Base-by-base conservation (phyloP, 2,797 vertebrate species). In the Sebastes diaconus region DNA sequence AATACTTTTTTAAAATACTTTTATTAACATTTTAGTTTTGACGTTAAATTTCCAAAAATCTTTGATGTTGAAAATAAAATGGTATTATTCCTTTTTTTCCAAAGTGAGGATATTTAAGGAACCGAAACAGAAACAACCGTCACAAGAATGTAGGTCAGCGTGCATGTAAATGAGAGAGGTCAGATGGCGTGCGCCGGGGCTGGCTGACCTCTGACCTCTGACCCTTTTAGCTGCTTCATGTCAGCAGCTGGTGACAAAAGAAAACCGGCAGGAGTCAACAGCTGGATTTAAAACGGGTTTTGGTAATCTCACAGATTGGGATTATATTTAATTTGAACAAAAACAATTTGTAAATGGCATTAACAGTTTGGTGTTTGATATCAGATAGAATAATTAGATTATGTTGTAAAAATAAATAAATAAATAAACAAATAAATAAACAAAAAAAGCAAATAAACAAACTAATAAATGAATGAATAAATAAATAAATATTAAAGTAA, bases 191-290 rank as follows among this genome's bases (percentile, higher is more conserved):
- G 74, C 77, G 91, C 84, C 72, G 58, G 85, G 82, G 90, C 30
- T 42, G 75, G 71, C 36, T 93, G 91, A 95, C 94, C 95, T 94
- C 82, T 94, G 94, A 92, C 92, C 89, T 84, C 63, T 81, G 75
- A 85, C 87, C 84, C 84, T 54, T 77, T 85, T 79, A 46, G 66
- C 65, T 39, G 73, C 68, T 81, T 79, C 67, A 78, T 88, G 84
- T 90, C 84, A 82, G 77, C 80, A 80, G 86, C 86, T 89, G 68
- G 16, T 8, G 22, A 79, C 75, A 84, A 90, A 89, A 61, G 61
- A 78, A 52, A 64, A 66, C 6, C 34, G 30, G 76, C 77, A 68
- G 57, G 52, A 73, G 75, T 87, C 79, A 80, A 83, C 73, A 67
- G 55, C 71, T 86, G 81, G 83, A 86, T 81, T 64, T 5, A 36